Conservation (phyloP, 2,797 vertebrate species). For the Linurgus olivaceus region DNA sequence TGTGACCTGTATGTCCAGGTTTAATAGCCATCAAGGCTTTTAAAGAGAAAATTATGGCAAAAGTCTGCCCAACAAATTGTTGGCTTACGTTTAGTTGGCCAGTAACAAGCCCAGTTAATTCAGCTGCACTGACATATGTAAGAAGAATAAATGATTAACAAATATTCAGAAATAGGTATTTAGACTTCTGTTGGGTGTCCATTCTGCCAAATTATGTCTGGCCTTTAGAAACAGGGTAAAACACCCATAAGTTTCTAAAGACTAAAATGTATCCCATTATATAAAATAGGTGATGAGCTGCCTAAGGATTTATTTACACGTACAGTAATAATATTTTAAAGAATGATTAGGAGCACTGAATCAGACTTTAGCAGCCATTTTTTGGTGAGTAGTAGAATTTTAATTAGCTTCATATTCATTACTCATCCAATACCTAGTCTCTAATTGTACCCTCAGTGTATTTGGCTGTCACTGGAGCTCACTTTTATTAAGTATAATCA, state of each 20-base stretch:
- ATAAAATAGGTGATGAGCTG: neutral
- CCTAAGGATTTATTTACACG: neutral
- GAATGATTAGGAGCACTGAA: conserved; percentile 25
- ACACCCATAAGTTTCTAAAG: neutral
- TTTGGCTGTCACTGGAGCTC: conserved; percentile 66
- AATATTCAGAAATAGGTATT: neutral
- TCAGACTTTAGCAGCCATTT: conserved; percentile 38
- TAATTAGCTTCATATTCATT: conserved; percentile 72
- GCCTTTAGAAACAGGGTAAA: neutral
- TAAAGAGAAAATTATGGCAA: neutral
- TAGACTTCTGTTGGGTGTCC: neutral
- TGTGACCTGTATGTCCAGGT: neutral
- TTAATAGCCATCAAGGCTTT: neutral
- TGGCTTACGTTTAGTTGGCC: neutral
- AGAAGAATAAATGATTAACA: neutral
- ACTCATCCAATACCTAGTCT: conserved; percentile 61
- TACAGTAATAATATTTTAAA: conserved; percentile 49
- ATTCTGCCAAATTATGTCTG: neutral
- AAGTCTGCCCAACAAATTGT: neutral
- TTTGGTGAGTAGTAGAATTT: conserved; percentile 67
- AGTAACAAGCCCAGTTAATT: neutral
- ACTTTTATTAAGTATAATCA: conserved; percentile 70
- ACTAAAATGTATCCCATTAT: neutral
- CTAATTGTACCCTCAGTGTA: conserved; percentile 56
- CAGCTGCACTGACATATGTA: neutral